Base-by-base conservation (phyloP, 2,113 vertebrate species). In the Cynoglossus semilaevis region DNA sequence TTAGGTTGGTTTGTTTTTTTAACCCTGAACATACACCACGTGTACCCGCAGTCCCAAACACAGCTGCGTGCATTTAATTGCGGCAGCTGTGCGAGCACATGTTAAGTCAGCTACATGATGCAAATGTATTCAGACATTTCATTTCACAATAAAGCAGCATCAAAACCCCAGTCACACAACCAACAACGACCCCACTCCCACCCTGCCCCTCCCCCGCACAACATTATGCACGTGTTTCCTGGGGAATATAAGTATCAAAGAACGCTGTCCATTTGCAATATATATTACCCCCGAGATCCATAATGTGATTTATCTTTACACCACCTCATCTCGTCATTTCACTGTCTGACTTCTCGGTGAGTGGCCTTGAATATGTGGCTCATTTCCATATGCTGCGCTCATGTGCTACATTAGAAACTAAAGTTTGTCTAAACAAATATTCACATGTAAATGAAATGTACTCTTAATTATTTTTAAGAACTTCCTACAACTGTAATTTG, bases 241-340 rank as follows among this genome's bases (percentile, higher is more conserved):
- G 13, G 73, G 80, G 72, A 74, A 76, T 76, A 58, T 45, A 59
- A 68, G 64, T 63, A 79, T 85, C 83, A 85, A 83, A 82, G 65
- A 63, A 51, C 58, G 76, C 67, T 70, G 72, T 79, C 68, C 78
- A 74, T 86, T 83, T 76, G 76, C 68, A 69, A 80, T 80, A 69
- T 79, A 67, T 67, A 85, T 88, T 78, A 85, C 83, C 79, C 79
- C 44, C 10, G 62, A 87, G 79, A 89, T 77, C 58, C 70, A 51
- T 57, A 63, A 69, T 63, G 41, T 41, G 63, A 75, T 77, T 84
- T 61, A 77, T 85, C 75, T 79, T 68, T 47, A 78, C 67, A 61
- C 57, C 73, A 67, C 78, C 74, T 83, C 51, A 69, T 82, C 82
- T 87, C 48, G 50, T 72, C 76, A 73, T 47, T 71, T 79, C 51